Percentiles rank a stretch among this genome's conserved stretches.
Conservation (phyloP, 2,113 vertebrate species). For the Mesitornis unicolor region DNA sequence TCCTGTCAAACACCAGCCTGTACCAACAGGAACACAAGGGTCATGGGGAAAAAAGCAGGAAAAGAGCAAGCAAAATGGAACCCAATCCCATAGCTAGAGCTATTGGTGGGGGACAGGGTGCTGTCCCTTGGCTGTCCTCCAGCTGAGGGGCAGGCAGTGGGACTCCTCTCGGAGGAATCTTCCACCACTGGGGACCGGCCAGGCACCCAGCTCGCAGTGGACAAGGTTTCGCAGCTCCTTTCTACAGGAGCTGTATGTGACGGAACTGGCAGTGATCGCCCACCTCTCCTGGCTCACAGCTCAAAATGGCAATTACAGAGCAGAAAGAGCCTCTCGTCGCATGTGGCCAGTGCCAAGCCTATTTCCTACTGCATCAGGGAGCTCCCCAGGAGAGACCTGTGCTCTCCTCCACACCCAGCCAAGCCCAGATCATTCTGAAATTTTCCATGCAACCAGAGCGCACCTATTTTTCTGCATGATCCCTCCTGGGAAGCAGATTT, state of each 20-base stretch:
- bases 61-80: neutral
- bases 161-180: neutral
- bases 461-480: neutral
- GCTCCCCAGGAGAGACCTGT: neutral
- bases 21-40: rapidly evolving
- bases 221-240: neutral
- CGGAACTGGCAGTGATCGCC: neutral
- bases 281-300: neutral
- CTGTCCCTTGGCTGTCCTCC: no score
- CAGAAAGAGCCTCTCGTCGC: neutral
- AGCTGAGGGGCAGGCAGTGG: neutral
- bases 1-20: neutral
- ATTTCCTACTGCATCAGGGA: neutral
- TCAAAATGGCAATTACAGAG: neutral
- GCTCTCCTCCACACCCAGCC: neutral
- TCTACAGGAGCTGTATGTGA: neutral
- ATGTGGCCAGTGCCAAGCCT: neutral
- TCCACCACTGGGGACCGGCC: rapidly evolving
- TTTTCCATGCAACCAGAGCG: neutral
- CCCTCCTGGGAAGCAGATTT: neutral
- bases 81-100: neutral
- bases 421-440: constrained; percentile 16
- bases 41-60: neutral
- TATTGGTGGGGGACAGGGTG: no score
- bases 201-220: neutral